Conservation (phyloP, 2,113 vertebrate genomes). For the Calidris pygmaea region DNA sequence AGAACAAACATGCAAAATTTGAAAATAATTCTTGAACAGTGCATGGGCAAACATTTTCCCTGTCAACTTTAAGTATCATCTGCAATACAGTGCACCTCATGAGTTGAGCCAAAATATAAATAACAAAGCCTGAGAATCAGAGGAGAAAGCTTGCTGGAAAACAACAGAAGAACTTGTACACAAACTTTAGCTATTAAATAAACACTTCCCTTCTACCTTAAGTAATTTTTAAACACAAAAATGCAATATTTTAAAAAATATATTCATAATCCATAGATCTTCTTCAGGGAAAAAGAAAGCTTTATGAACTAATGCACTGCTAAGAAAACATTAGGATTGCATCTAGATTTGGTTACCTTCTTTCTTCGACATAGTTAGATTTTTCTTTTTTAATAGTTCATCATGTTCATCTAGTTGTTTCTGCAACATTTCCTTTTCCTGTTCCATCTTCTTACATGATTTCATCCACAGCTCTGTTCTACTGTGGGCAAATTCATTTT, state of each 20-base stretch:
- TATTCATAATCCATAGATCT: neutral
- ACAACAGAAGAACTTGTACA: neutral
- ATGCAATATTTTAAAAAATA: neutral
- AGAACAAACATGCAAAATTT: neutral
- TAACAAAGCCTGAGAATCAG: neutral
- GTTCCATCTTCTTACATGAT: constrained; percentile 83
- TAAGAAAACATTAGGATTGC: neutral
- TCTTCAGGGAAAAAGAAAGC: neutral
- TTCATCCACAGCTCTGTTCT: constrained; percentile 84
- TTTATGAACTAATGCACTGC: neutral
- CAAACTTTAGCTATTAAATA: neutral
- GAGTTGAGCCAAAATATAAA: neutral
- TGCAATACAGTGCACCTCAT: neutral
- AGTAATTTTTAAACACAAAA: neutral
- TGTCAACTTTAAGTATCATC: neutral
- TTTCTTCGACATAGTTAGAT: constrained; percentile 29
- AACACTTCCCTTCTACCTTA: neutral
- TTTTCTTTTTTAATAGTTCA: constrained; percentile 35
- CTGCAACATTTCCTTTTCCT: constrained; percentile 80
- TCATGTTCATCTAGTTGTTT: constrained; percentile 62
- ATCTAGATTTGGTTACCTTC: neutral
- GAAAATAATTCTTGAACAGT: neutral
- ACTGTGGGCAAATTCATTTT: constrained; percentile 74
- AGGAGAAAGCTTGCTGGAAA: neutral
- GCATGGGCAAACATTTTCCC: neutral